Evolutionary conservation across 2,113 vertebrate genomes (phyloP).

Genomic region (Thunnus maccoyii): DNA sequence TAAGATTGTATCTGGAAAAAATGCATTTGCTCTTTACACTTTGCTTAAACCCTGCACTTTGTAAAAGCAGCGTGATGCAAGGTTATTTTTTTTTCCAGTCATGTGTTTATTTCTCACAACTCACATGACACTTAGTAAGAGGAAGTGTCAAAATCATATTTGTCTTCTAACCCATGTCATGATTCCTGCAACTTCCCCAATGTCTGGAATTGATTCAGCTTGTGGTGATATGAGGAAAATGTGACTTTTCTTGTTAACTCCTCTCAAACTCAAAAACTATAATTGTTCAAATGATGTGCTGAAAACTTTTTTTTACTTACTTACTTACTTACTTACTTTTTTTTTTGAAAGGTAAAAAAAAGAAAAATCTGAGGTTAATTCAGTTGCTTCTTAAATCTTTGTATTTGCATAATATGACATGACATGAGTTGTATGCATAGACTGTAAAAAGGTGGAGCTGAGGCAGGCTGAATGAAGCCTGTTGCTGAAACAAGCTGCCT

Average conservation of each 20-base stretch:
- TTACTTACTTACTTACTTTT: too few species aligned
- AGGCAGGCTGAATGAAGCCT: too few species aligned
- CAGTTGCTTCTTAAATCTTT: neutral
- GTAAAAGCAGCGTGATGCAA: neutral
- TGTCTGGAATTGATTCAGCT: neutral
- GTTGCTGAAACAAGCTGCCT: too few species aligned
- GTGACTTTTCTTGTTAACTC: neutral
- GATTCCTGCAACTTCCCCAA: conserved; percentile 43
- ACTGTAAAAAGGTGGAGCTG: too few species aligned
- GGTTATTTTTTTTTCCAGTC: neutral
- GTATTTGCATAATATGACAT: neutral
- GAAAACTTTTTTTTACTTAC: neutral
- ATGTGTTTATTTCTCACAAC: neutral
- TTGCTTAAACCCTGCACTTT: neutral
- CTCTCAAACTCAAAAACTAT: neutral
- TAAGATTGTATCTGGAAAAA: neutral
- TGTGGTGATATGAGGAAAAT: neutral
- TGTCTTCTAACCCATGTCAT: neutral
- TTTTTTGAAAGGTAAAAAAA: too few species aligned
- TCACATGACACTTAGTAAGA: conserved; percentile 46
- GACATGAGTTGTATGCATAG: neutral
- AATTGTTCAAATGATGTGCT: neutral
- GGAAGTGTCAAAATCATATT: conserved; percentile 16
- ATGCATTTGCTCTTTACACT: neutral
- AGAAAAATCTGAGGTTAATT: neutral